Evolutionary conservation across 2,888 invertebrate species (phyloP), one percentile per base, ranked within the genome.

Genomic region (Andrena marginata): DNA sequence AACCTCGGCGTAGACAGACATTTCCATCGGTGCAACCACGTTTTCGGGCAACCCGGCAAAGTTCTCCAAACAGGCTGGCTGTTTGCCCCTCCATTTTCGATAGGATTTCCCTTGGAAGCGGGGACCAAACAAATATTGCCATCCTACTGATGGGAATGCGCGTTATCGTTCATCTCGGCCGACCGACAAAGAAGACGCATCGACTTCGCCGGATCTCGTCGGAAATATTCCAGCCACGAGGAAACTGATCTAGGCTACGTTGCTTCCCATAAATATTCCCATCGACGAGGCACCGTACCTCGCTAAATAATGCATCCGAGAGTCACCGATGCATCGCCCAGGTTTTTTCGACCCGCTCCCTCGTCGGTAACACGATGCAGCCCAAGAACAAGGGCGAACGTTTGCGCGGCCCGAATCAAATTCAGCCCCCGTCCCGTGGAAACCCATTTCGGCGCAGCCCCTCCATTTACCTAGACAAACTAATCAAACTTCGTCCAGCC

Each of bases 401-500:
- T 8, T 69, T 42, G 20, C 26, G 29, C n/a, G 48, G 8, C 10
- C 13, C 1, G 35, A 29, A 60, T 65, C 35, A 48, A 79, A 80
- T 82, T 74, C 80, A 20, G 33, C 0, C 49, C 68, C 60, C 8
- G 79, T 69, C 26, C 20, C 68, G 29, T 2, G 23, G 56, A 60
- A 54, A 26, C 59, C 69, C 48, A 51, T 70, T 62, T 70, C 60
- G n/a, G 56, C 35, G n/a, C 64, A 16, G 29, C 67, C 56, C 35
- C 64, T 74, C 64, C 31, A 68, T 80, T 82, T 80, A 75, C 70
- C 10, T 49, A 33, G 65, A 67, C 69, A 54, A 82, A 79, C 82
- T 80, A 82, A 82, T 82, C 82, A 80, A 82, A 80, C 65, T 82
- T 81, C 8, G 56, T 42, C 2, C 26, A 31, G 54, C 2, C 29